Percentiles rank a stretch among this genome's conserved stretches.
Conservation (phyloP, 2,797 vertebrate species). For the Argya squamiceps region DNA sequence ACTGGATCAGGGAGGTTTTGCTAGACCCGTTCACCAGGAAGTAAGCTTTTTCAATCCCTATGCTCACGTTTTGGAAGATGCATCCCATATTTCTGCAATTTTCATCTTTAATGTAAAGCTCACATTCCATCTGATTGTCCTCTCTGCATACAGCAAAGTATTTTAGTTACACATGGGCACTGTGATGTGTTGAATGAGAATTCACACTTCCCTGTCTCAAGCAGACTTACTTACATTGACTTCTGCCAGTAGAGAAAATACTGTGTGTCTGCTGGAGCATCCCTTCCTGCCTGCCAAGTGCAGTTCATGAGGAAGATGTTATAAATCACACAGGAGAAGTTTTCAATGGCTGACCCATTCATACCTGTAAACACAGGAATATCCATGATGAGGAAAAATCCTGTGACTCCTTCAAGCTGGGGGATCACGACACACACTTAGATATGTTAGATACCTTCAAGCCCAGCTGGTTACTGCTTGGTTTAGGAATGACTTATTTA, state of each 20-base stretch:
- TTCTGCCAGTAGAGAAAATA: slow-evolving; percentile 53
- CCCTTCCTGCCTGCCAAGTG: slow-evolving; percentile 43
- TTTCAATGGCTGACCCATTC: neutral
- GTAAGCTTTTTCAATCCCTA: fast-evolving
- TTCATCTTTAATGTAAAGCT: neutral
- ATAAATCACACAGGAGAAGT: slow-evolving; percentile 66
- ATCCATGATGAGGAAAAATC: neutral
- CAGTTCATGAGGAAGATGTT: slow-evolving; percentile 61
- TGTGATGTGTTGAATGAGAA: neutral
- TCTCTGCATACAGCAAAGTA: neutral
- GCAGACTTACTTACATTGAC: neutral
- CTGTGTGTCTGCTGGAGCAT: slow-evolving; percentile 39
- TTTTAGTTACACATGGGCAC: neutral
- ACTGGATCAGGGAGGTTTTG: neutral
- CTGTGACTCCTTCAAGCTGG: neutral
- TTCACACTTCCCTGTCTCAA: neutral
- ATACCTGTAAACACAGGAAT: slow-evolving; percentile 1
- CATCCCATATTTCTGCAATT: neutral
- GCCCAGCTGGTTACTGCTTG: neutral
- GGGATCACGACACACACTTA: neutral
- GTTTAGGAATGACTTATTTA: neutral
- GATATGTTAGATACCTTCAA: neutral
- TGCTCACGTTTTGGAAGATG: neutral
- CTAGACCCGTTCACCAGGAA: slow-evolving; percentile 32
- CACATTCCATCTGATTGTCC: neutral